Conservation (phyloP, 2,797 vertebrate species). For the Cuniculus paca region DNA sequence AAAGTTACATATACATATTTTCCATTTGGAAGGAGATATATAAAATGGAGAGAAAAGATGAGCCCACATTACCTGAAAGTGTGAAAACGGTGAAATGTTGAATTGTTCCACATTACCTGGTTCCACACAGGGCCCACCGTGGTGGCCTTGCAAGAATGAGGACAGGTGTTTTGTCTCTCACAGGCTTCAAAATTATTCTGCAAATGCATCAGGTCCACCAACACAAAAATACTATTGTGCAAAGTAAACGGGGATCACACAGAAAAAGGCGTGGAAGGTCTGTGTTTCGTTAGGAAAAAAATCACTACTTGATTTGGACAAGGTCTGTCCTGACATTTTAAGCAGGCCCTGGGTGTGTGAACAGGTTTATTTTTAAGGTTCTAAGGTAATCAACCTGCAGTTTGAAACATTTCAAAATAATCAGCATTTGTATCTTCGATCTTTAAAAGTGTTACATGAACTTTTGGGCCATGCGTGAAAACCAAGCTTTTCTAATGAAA, state of each 20-base stretch:
- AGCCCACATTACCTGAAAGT: background rate
- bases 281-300: constrained; percentile 18
- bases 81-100: background rate
- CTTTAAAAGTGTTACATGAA: constrained; percentile 79
- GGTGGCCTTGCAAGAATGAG: background rate
- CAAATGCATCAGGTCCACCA: background rate
- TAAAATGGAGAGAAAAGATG: background rate
- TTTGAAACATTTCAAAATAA: constrained; percentile 61
- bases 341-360: background rate
- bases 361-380: constrained; percentile 56
- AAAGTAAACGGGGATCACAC: background rate
- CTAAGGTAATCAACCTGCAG: background rate
- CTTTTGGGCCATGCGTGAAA: constrained; percentile 80
- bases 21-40: background rate
- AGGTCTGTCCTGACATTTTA: background rate
- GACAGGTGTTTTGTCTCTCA: background rate
- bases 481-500: constrained; percentile 83
- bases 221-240: background rate
- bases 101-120: background rate
- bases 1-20: background rate
- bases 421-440: constrained; percentile 70
- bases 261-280: background rate
- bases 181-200: background rate
- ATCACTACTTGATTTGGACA: background rate
- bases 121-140: background rate